Evolutionary conservation across 2,113 vertebrate genomes (phyloP), one percentile per base, ranked within the genome.

Genomic region (Hymenochirus boettgeri): DNA sequence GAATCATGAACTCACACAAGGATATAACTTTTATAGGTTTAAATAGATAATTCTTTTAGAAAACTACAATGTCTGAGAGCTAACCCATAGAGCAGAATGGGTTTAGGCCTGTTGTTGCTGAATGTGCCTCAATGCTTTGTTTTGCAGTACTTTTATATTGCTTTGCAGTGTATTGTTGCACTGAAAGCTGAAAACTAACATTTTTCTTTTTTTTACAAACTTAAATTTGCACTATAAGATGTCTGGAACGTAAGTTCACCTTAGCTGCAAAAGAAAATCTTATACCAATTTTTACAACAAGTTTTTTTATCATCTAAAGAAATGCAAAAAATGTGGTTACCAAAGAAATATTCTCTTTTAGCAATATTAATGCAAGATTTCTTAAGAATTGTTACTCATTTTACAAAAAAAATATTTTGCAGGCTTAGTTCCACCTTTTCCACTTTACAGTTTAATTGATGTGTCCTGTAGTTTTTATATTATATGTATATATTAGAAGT

Each of bases 401-500:
- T 70, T 79, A 19, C 15, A 29, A 66, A 63, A 39, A 56, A 57
- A 11, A 7, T 3, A 22, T 58, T 66, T 58, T 58, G 26, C 18
- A 60, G 45, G 45, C 47, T 53, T 31, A 24, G 45, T 9, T 9
- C 46, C 76, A 54, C 61, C 75, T 80, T 84, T 88, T 78, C 80
- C 77, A 76, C 89, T 89, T 82, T 82, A 79, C 19, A 27, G 76
- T 70, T 76, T 87, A 84, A n/a, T 81, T 79, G 72, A 75, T 72
- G 79, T 74, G 75, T 76, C 83, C 79, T 79, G 79, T 78, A 79
- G 81, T 91, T 93, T 90, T 89, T 78, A 83, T 88, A 90, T 83
- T 88, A 72, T 87, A 81, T 91, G 80, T 93, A 91, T 83, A 87
- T 87, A 92, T 74, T 81, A 85, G 75, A 83, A 80, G 74, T 82